phyloP scores from a whole-genome alignment of 2,113 vertebrate species.

The Bos taurus region DNA sequence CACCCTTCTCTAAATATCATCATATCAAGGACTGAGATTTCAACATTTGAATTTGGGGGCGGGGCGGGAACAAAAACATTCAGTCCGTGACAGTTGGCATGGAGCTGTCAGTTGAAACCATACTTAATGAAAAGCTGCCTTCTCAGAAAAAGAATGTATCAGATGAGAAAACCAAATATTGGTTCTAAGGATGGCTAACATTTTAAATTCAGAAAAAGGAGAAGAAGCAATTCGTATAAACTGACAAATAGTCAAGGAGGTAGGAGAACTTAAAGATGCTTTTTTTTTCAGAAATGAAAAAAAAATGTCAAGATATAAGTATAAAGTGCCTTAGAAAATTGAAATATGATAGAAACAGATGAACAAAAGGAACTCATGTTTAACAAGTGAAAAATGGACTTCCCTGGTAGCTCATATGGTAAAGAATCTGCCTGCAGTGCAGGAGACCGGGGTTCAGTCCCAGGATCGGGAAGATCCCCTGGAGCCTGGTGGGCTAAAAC shows the following conservation, averaged over 20 bases:
- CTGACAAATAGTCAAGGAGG: neutral
- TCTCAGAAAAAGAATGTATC: neutral
- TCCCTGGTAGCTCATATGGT: neutral
- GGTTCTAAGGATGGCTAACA: neutral
- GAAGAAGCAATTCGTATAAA: neutral
- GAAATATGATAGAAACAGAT: neutral
- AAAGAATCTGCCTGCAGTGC: neutral
- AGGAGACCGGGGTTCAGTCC: neutral
- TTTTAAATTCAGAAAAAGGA: neutral
- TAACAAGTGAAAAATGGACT: neutral
- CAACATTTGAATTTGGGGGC: too few species aligned
- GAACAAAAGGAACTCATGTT: neutral
- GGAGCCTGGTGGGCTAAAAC: neutral
- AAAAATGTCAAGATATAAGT: neutral
- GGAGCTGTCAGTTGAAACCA: neutral
- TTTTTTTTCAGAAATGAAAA: neutral
- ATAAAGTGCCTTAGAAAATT: neutral
- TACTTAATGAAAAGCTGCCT: neutral
- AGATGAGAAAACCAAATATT: neutral
- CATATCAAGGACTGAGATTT: accelerated
- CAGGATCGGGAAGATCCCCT: neutral
- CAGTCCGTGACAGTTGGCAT: accelerated
- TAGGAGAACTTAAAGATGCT: neutral
- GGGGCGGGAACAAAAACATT: neutral
- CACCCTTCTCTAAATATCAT: neutral